phyloP scores from a whole-genome alignment of 1,140 invertebrate genomes.

The Zeugodacus cucurbitae region DNA sequence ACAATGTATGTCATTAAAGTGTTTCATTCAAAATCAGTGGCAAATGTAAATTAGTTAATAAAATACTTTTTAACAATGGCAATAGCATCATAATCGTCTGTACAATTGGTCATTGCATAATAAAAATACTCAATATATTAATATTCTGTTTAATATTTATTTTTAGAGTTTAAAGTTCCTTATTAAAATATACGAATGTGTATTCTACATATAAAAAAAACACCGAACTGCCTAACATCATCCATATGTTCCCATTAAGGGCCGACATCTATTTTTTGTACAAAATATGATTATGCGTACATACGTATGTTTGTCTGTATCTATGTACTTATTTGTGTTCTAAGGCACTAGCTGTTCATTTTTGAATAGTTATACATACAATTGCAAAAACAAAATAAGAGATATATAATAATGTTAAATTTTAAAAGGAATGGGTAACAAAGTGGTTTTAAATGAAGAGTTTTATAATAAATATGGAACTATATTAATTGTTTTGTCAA shows the following conservation, averaged over 20 bases:
- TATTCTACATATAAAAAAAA: neutral
- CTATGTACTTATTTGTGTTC: neutral
- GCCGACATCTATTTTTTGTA: neutral
- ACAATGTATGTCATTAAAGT: neutral
- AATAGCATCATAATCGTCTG: too few species aligned
- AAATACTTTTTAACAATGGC: too few species aligned
- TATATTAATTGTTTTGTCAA: neutral
- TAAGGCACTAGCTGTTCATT: neutral
- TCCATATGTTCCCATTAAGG: neutral
- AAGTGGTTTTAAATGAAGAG: neutral
- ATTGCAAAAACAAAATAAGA: neutral
- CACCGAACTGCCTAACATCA: constrained; percentile 28
- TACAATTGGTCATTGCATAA: too few species aligned
- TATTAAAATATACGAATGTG: neutral
- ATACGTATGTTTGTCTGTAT: neutral
- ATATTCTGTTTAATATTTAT: neutral
- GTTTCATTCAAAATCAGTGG: too few species aligned
- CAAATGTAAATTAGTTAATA: too few species aligned
- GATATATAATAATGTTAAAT: neutral
- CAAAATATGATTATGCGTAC: neutral
- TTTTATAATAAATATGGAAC: neutral
- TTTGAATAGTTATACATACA: neutral
- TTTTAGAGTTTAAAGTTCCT: constrained; percentile 7
- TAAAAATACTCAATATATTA: neutral
- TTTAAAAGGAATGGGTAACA: neutral